Percentiles rank a stretch among this genome's conserved stretches.
Evolutionary conservation across 2,888 invertebrate genomes (phyloP).

Genomic region (Dryomyza anilis): DNA sequence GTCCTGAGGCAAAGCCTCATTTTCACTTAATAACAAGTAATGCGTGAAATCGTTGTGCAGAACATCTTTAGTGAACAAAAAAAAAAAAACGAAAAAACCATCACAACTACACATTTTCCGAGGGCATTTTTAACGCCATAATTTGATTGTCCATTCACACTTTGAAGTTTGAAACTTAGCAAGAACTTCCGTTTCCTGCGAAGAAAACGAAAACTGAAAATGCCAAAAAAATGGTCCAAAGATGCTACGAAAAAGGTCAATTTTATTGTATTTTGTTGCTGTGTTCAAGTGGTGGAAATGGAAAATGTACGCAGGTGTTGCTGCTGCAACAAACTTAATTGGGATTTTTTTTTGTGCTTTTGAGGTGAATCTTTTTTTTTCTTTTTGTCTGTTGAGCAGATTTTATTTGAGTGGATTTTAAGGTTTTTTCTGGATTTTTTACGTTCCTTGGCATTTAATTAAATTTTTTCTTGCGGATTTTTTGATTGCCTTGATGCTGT

Average conservation of each 20-base stretch:
- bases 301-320: slow-evolving; percentile 18
- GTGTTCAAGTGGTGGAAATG: neutral
- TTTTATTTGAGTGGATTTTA: too few relatives aligned
- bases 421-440: too few relatives aligned
- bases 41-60: neutral
- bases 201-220: neutral
- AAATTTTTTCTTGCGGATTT: slow-evolving; percentile 3
- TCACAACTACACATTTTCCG: too few relatives aligned
- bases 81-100: too few relatives aligned
- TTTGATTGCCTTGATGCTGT: neutral
- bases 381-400: neutral
- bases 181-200: slow-evolving; percentile 22
- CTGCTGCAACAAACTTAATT: neutral
- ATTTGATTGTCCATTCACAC: slow-evolving; percentile 20
- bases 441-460: slow-evolving; percentile 21
- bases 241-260: neutral
- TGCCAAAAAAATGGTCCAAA: neutral
- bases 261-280: too few relatives aligned
- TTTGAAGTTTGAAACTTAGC: slow-evolving; percentile 26
- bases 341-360: neutral
- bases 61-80: too few relatives aligned
- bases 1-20: too few relatives aligned
- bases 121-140: neutral
- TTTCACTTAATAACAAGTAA: neutral
- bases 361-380: slow-evolving; percentile 7